Conservation (phyloP, 2,113 vertebrate species). For the Poeciliopsis retropinna region DNA sequence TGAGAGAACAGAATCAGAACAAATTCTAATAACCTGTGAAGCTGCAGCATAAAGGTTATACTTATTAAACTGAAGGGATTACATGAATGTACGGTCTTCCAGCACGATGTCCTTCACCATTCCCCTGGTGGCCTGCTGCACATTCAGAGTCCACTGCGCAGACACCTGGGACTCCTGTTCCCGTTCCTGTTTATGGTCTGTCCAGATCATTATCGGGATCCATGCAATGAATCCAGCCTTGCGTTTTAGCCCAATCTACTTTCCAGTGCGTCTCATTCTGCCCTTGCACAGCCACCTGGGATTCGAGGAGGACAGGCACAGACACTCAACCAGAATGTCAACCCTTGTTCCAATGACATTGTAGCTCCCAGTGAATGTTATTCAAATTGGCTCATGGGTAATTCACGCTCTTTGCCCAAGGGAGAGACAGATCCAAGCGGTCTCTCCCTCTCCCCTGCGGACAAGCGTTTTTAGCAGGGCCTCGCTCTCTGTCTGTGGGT, state of each 20-base stretch:
- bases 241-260: conserved; percentile 65
- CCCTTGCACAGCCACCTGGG: conserved; percentile 66
- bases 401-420: conserved; percentile 58
- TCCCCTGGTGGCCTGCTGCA: conserved; percentile 42
- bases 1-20: conserved; percentile 20
- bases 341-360: conserved; percentile 64
- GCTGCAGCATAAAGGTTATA: conserved; percentile 27
- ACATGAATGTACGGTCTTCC: conserved; percentile 1
- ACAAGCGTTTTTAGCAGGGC: conserved; percentile 38
- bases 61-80: conserved; percentile 50
- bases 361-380: conserved; percentile 66
- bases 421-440: conserved; percentile 40
- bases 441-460: conserved; percentile 52
- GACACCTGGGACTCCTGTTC: conserved; percentile 47
- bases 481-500: conserved; percentile 10
- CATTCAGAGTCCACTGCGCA: conserved; percentile 26
- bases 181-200: conserved; percentile 56
- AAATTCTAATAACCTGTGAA: conserved; percentile 37
- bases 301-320: conserved; percentile 43
- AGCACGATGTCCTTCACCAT: conserved; percentile 43
- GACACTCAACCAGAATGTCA: conserved; percentile 58
- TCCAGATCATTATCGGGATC: conserved; percentile 74
- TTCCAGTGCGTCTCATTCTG: conserved; percentile 33
- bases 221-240: conserved; percentile 54
- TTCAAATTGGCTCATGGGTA: conserved; percentile 72